Base-by-base conservation (phyloP, 2,797 vertebrate genomes). In the Platyrinchus mystaceus region DNA sequence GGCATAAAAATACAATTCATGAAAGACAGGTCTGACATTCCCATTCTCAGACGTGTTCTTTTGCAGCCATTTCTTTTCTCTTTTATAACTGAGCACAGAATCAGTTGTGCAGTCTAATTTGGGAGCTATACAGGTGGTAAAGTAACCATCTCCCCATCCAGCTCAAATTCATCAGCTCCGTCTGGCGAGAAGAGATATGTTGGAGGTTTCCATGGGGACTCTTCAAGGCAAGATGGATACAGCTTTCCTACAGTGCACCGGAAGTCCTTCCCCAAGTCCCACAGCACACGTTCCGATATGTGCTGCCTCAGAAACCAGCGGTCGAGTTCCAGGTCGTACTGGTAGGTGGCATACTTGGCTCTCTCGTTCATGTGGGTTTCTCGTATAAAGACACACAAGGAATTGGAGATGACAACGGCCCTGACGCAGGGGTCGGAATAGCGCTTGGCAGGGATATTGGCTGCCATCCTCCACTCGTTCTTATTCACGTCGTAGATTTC, bases 201-300 rank as follows among this genome's bases (percentile, higher is more conserved):
- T 10, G 99, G 99, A 46, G 99, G 99, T 92, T 99, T 99, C 99
- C 99, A 99, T 0, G 98, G 99, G 60, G 99, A 99, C 85, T 99
- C 99, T 94, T 99, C 99, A 83, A 99, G 98, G 96, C 99, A 99
- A 73, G 99, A 99, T 4, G 99, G 99, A 96, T 99, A 99, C 8
- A 99, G 98, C 96, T 99, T 99, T 80, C 99, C 99, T 94, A 99
- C 99, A 8, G 99, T 98, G 85, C 99, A 99, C 82, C 99, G 98
- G 94, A 99, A 99, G 97, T 99, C 99, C 80, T 99, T 99, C 22
- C 99, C 99, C 60, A 99, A 93, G 89, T 99, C 99, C 99, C 99
- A 99, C n/a, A 99, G 98, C 60, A 99, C 99, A 1, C 99, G 99
- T 64, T 99, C 99, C 0, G 99, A 99, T 93, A 99, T 99, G 0